Base-by-base conservation (phyloP, 2,888 invertebrate species). In the Drosophila maculinotata region DNA sequence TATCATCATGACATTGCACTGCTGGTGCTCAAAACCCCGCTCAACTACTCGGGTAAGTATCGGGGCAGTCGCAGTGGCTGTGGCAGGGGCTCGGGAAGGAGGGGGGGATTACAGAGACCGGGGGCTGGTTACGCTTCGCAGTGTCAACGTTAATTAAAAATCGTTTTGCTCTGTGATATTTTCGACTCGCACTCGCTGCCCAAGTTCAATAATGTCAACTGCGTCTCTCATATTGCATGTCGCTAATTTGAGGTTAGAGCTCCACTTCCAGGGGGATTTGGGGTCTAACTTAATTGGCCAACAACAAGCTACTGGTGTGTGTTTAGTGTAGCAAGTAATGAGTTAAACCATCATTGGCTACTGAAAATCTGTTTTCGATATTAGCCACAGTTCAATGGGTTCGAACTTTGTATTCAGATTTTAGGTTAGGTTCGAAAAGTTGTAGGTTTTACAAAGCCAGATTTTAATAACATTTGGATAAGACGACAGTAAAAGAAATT, bases 1-100 rank as follows among this genome's bases (percentile, higher is more conserved):
- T 94, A 91, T 93, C 94, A 91, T 91, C 94, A 95, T 81, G 96
- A 96, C 87, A 94, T 96, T 72, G 96, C 96, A 0, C 92, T 96
- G 49, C 91, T 96, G 39, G 94, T 95, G 53, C 92, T 96, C 2
- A 94, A 94, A 90, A 93, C 94, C 1, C 93, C 94, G 35, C 94
- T 96, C 48, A 93, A 93, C 89, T 95, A 93, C 83, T 93, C 94
- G 75, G 93, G 94, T 94, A 91, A 91, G 89, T 81, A 39, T 12
- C 48, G 23, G 30, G 36, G n/a, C 23, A 26, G 35, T 0, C 17
- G n/a, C 25, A 5, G 36, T 14, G 51, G n/a, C 2, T 7, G 15
- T 3, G 33, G 6, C 10, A 8, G 23, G 20, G 25, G 7, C n/a
- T n/a, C n/a, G n/a, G n/a, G n/a, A n/a, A n/a, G n/a, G n/a, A n/a